Conservation (phyloP, 2,888 invertebrate genomes). For the Autographa pulchrina region DNA sequence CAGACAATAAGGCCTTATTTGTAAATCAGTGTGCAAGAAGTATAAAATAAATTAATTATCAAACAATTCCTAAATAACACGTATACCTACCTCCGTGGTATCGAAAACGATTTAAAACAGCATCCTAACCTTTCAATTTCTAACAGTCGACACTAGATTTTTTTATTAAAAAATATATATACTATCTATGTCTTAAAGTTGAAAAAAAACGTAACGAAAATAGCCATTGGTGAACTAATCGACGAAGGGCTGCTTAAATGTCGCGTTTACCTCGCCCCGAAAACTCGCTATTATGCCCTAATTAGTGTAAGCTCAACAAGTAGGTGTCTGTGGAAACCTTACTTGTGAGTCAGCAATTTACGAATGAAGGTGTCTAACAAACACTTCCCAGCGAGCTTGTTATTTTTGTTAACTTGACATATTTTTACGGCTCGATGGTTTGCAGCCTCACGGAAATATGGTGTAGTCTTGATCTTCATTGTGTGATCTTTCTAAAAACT, state of each 20-base stretch:
- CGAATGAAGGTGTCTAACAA: conserved; percentile 9
- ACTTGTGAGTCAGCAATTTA: conserved; percentile 9
- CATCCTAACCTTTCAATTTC: too few relatives aligned
- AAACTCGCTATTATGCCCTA: not conserved
- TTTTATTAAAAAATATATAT: too few relatives aligned
- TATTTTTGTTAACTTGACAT: conserved; percentile 48
- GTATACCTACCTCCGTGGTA: too few relatives aligned
- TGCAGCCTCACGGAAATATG: not conserved
- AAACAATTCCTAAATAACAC: too few relatives aligned
- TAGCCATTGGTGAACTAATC: not conserved
- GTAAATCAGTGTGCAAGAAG: too few relatives aligned
- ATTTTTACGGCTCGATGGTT: conserved; percentile 21
- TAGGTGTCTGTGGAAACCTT: not conserved
- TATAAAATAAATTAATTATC: too few relatives aligned
- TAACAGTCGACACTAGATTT: too few relatives aligned
- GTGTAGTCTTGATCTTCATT: conserved; percentile 12
- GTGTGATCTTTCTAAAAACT: too few relatives aligned
- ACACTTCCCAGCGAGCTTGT: conserved; percentile 24
- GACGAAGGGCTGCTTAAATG: not conserved
- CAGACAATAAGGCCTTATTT: too few relatives aligned
- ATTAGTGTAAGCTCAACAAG: conserved; percentile 6
- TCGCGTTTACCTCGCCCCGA: not conserved
- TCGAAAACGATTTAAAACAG: too few relatives aligned
- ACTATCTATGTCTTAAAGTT: too few relatives aligned
- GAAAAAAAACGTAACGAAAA: not conserved